phyloP scores from a whole-genome alignment of 2,888 invertebrate species.

The Caenorhabditis sp. region DNA sequence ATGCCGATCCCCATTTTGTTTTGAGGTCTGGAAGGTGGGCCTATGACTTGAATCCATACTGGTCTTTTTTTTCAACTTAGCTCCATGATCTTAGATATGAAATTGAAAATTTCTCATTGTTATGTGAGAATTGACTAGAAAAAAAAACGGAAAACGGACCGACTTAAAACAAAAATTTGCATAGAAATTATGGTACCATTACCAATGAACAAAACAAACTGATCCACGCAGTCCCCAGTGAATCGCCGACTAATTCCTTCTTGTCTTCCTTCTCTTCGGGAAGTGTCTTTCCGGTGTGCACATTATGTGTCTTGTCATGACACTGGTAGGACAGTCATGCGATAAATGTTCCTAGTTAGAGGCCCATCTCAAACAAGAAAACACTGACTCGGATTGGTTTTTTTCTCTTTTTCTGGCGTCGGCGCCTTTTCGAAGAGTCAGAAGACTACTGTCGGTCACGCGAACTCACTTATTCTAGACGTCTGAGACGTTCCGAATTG shows the following conservation, averaged over 20 bases:
- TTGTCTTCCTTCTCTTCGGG: constrained; percentile 20
- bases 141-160: too few species aligned
- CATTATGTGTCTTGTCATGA: constrained; percentile 44
- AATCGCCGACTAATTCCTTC: constrained; percentile 46
- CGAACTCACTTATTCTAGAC: constrained; percentile 50
- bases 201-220: too few species aligned
- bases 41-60: too few species aligned
- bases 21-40: too few species aligned
- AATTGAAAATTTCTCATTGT: too few species aligned
- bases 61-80: too few species aligned
- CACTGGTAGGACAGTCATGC: constrained; percentile 36
- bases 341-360: constrained; percentile 64
- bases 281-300: constrained; percentile 57
- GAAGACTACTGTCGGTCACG: constrained; percentile 62
- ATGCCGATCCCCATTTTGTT: not conserved
- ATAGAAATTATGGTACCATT: constrained; percentile 12
- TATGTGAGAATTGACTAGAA: too few species aligned
- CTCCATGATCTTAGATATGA: too few species aligned
- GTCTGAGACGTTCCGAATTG: constrained; percentile 35
- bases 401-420: constrained; percentile 21
- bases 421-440: constrained; percentile 2
- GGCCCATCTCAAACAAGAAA: constrained; percentile 28
- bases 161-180: constrained; percentile 3
- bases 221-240: too few species aligned
- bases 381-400: constrained; percentile 24